Conservation (phyloP, 1,140 invertebrate species). For the Chlorops oryzae region DNA sequence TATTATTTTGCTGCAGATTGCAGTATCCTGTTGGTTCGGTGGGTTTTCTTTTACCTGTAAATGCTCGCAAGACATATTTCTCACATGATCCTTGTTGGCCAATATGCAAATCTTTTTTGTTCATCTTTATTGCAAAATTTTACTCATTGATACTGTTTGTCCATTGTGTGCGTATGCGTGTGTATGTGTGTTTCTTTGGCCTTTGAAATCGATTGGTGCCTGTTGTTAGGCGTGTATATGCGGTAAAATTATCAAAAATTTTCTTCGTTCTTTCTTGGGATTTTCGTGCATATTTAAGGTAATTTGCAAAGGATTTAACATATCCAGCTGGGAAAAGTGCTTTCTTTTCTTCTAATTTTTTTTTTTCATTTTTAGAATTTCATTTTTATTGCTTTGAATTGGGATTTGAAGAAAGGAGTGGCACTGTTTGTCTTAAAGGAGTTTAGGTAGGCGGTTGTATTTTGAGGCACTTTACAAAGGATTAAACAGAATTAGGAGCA, state of each 20-base stretch:
- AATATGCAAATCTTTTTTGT: neutral
- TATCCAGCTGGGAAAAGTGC: too few species aligned
- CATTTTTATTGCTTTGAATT: too few species aligned
- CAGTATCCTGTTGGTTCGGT: slow-evolving; percentile 6
- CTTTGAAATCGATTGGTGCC: neutral
- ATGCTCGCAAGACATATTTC: neutral
- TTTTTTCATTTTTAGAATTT: too few species aligned
- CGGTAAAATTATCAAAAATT: slow-evolving; percentile 10
- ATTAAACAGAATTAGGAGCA: slow-evolving; percentile 10
- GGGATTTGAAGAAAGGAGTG: neutral
- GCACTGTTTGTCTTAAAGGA: slow-evolving; percentile 6
- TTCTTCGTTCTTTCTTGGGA: neutral
- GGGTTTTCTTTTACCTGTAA: slow-evolving; percentile 7
- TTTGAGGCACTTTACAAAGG: slow-evolving; percentile 8
- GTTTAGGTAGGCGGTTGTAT: slow-evolving; percentile 6
- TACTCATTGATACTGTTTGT: slow-evolving; percentile 5
- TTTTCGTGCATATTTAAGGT: too few species aligned
- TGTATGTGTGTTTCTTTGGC: neutral
- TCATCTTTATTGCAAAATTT: neutral
- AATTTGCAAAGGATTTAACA: too few species aligned
- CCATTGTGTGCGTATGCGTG: neutral
- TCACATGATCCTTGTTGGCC: neutral
- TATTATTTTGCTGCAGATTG: too few species aligned
- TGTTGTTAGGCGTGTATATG: too few species aligned
- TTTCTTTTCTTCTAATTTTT: too few species aligned